Evolutionary conservation across 2,888 invertebrate genomes (phyloP), one percentile per base, ranked within the genome.

Genomic region (Yponomeuta malinellus): DNA sequence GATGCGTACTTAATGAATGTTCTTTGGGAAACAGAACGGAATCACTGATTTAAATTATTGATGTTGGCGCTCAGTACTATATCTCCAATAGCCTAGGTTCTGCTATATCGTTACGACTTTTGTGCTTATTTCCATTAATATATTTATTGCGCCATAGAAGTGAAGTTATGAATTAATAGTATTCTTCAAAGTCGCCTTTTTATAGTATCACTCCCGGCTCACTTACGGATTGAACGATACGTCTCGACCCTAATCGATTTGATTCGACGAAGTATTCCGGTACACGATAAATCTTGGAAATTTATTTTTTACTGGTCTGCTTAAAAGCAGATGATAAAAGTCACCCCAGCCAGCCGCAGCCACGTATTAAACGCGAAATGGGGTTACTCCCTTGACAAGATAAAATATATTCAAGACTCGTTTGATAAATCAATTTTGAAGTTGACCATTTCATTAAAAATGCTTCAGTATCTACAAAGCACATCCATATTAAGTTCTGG

Each of bases 271-370:
- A 59, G 15, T 59, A 59, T 59, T 59, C 52, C 52, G 15, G 52
- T 59, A 59, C 52, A 15, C 52, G 52, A 59, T 59, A 59, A 59
- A 64, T 64, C 64, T 64, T 64, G 64, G 23, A 64, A 64, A 29
- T 64, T 31, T 10, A 63, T 64, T 64, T 64, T 64, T 64, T 64
- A 64, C 52, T 64, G 64, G 10, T 29, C 12, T 29, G n/a, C 64
- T 64, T 64, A 64, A 29, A 64, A 15, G 64, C 64, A 64, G 64
- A 64, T 64, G 64, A 64, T 64, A 31, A 64, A 64, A 64, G 64
- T 64, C 64, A 64, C 23, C 64, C 64, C 31, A 64, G 64, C 64
- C 23, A 63, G n/a, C 63, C 43, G 29, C 31, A 23, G 31, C 23
- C 10, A 3, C 31, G 29, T 29, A 64, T 29, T 64, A 64, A 64